Base-by-base conservation (phyloP, 2,797 vertebrate species). In the Gallinago solitaria region DNA sequence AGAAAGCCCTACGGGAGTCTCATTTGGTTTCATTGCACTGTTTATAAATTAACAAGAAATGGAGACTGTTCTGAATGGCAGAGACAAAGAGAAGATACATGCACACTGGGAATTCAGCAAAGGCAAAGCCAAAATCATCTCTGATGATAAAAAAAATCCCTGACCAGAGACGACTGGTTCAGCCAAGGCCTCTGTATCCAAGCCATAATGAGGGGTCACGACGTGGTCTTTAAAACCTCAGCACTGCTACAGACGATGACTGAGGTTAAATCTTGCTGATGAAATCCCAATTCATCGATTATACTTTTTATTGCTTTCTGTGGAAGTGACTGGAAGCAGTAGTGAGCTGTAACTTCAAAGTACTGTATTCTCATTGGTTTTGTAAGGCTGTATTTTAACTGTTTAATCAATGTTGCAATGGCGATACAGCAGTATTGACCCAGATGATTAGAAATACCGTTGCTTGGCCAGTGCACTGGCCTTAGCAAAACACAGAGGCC, bases 1-100 rank as follows among this genome's bases (percentile, higher is more conserved):
- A 82, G 33, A 71, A 82, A 94, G 87, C 90, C 90, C 95, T 78
- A 16, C 1, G 80, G 93, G 95, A 89, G 54, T 60, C 83, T 80
- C 33, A 80, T 82, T 88, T 84, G 77, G 41, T 87, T 88, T 89
- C 84, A 60, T 73, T 84, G 68, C 78, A 25, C 47, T 35, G 80
- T 91, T 83, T 87, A 51, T 65, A 80, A 87, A 93, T 71, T 92
- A 96, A 86, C 76, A 43, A 89, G 95, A 95, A 93, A 94, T 33
- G 37, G 87, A 92, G 88, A 82, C 83, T 69, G 61, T 51, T 86
- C 61, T 88, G 79, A 89, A 76, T 50, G 76, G 87, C 57, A 91
- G 83, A 75, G 51, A 90, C 43, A 71, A 90, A 91, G 60, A 81
- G 76, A 77, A 85, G 77, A 80, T 48, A 76, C 68, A 47, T 51